phyloP scores from a whole-genome alignment of 1,140 invertebrate species.

The Drosophila oshimai region DNA sequence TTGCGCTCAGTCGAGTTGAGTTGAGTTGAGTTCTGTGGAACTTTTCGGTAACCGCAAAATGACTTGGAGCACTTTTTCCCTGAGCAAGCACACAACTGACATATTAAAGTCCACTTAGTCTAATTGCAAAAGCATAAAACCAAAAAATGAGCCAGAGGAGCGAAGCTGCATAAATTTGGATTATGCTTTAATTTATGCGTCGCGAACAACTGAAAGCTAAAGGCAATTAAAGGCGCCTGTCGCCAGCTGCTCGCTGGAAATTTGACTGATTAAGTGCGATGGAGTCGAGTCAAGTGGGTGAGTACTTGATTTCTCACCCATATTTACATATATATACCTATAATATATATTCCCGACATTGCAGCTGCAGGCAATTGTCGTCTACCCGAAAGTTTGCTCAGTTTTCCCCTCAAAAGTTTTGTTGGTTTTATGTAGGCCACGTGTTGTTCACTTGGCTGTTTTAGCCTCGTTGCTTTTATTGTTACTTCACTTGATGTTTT shows the following conservation, averaged over 20 bases:
- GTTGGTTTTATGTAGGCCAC: conserved; percentile 61
- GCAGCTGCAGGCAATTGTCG: conserved; percentile 70
- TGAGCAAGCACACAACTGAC: conserved; percentile 35
- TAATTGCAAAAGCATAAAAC: conserved; percentile 64
- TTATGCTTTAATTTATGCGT: conserved; percentile 44
- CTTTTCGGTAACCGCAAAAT: conserved; percentile 71
- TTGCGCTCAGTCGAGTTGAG: conserved; percentile 40
- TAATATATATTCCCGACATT: conserved; percentile 3
- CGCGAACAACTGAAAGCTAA: conserved; percentile 37
- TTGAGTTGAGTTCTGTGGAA: conserved; percentile 37
- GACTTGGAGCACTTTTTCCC: conserved; percentile 62
- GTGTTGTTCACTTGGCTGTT: conserved; percentile 51
- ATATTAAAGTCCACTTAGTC: conserved; percentile 76
- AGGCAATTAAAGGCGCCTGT: conserved; percentile 66
- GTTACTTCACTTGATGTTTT: conserved; percentile 38
- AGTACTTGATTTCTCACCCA: conserved; percentile 1
- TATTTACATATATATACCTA: not conserved
- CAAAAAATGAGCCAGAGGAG: not conserved
- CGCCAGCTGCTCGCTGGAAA: conserved; percentile 57
- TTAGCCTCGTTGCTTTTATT: conserved; percentile 54
- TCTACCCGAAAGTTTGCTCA: conserved; percentile 45
- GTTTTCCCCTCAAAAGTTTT: conserved; percentile 4
- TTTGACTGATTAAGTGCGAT: conserved; percentile 74
- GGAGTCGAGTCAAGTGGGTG: conserved; percentile 33
- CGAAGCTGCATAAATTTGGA: conserved; percentile 18